These are phyloP conservation scores for Rhabdomys pumilio DNA, from an alignment of 2,797 vertebrate species.

Conservation along the genomic window DNA sequence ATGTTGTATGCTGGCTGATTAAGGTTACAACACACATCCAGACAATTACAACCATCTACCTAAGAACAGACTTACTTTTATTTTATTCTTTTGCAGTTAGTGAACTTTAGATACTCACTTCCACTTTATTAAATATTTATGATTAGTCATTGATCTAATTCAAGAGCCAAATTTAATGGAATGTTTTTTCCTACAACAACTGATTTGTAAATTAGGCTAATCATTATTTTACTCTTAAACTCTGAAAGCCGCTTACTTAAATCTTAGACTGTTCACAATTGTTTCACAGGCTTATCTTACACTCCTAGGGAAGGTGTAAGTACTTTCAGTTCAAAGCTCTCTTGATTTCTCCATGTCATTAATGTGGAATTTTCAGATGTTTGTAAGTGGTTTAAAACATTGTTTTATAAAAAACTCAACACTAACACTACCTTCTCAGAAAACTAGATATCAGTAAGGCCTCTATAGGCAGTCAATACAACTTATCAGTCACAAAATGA, in stretches of 20 bases:
- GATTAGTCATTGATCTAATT: constrained; percentile 51
- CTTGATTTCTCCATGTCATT: not conserved
- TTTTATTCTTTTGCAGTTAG: constrained; percentile 22
- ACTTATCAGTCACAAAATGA: constrained; percentile 27
- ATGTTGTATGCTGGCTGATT: not conserved
- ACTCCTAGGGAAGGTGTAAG: not conserved
- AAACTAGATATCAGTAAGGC: not conserved
- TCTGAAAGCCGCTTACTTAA: not conserved
- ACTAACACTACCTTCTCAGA: not conserved
- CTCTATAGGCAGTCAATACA: constrained; percentile 35
- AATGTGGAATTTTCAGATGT: constrained; percentile 13
- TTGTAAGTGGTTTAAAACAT: not conserved
- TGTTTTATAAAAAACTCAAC: not conserved
- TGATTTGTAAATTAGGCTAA: not conserved
- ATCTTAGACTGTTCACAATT: not conserved
- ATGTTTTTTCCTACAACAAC: constrained; percentile 52
- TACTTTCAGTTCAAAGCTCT: constrained; percentile 22
- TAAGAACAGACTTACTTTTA: not conserved
- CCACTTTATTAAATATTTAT: not conserved
- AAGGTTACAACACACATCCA: not conserved
- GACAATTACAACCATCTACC: not conserved
- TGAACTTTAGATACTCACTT: not conserved
- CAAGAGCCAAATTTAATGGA: not conserved
- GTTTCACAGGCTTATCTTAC: constrained; percentile 14
- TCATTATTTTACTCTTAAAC: not conserved